Percentiles rank a stretch among this genome's conserved stretches.
Evolutionary conservation across 2,797 vertebrate genomes (phyloP).

Genomic region (Anas acuta): DNA sequence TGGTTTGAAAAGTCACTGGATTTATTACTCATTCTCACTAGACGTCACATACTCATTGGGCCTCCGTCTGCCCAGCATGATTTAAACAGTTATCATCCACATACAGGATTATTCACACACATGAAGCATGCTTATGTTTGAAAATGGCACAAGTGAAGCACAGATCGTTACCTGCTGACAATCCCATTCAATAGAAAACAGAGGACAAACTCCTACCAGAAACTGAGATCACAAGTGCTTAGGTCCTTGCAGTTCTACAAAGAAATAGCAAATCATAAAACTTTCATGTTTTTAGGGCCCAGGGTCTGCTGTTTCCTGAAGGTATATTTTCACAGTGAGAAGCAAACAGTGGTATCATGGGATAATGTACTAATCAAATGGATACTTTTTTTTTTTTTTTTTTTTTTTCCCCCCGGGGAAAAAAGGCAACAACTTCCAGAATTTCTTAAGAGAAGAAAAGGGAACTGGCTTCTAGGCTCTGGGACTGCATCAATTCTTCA

Average conservation of each 20-base stretch:
- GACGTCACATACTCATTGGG: not conserved
- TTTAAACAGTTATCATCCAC: not conserved
- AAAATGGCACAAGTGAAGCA: not conserved
- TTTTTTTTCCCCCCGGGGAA: accelerated
- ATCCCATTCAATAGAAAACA: not conserved
- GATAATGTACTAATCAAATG: not conserved
- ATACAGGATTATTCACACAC: not conserved
- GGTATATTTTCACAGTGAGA: not conserved
- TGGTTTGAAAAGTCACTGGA: not conserved
- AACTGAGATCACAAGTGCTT: not conserved
- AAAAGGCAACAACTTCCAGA: not conserved
- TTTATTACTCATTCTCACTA: not conserved
- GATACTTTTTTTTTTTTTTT: not conserved
- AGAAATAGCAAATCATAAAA: not conserved
- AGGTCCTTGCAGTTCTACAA: not conserved
- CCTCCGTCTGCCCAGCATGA: not conserved
- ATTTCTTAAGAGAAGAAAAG: not conserved
- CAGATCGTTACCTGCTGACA: not conserved
- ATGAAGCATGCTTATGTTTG: not conserved
- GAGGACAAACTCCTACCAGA: not conserved
- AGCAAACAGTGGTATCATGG: not conserved
- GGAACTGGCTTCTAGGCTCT: not conserved
- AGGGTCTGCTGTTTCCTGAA: not conserved
- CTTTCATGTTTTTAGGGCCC: not conserved
- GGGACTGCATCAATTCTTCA: not conserved